Evolutionary conservation across 2,113 vertebrate genomes (phyloP).

Genomic region (Paracanthobrama guichenoti): DNA sequence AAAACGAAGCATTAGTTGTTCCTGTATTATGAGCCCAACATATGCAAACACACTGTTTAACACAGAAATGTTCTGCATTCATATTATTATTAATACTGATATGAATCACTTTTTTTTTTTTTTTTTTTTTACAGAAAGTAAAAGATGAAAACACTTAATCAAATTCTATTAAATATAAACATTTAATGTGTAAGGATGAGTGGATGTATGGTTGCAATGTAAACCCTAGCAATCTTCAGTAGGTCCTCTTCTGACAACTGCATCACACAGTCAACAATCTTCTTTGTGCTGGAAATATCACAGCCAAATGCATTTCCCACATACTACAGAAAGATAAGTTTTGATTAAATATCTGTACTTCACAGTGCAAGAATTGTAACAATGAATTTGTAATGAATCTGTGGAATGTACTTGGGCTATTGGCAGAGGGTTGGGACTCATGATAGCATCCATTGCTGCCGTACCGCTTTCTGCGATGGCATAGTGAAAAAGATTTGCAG

Average conservation of each 20-base stretch:
- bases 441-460: conserved; percentile 51
- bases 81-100: neutral
- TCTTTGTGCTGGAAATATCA: conserved; percentile 67
- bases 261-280: conserved; percentile 69
- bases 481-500: conserved; percentile 77
- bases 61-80: neutral
- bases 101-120: neutral
- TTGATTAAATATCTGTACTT: neutral
- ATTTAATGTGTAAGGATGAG: neutral
- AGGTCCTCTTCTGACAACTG: conserved; percentile 59
- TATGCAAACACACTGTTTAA: neutral
- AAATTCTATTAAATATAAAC: neutral
- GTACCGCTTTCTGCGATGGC: conserved; percentile 86
- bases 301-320: conserved; percentile 71
- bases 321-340: neutral
- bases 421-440: conserved; percentile 52
- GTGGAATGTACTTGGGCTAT: conserved; percentile 39
- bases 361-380: neutral
- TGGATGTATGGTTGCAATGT: neutral
- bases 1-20: neutral
- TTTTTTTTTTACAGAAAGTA: neutral
- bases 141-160: neutral
- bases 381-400: neutral
- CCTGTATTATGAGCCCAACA: conserved; percentile 4
- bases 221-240: conserved; percentile 18